Percentiles rank a stretch among this genome's conserved stretches.
Evolutionary conservation across 2,888 invertebrate genomes (phyloP).

Genomic region (Tachina lurida): DNA sequence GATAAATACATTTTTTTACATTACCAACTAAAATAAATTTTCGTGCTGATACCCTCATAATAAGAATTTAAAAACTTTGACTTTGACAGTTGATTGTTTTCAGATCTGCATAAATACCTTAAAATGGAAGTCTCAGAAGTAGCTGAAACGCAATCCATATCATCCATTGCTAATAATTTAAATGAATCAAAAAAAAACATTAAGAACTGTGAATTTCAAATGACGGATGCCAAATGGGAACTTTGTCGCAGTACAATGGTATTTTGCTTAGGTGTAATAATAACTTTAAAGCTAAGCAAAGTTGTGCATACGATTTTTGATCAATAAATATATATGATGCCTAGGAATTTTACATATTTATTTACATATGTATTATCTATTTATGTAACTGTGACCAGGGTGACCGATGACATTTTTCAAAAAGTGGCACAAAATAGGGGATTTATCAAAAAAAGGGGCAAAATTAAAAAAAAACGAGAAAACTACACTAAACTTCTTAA

Average conservation of each 20-base stretch:
- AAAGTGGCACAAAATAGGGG: no score
- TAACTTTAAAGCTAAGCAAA: constrained; percentile 35
- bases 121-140: constrained; percentile 15
- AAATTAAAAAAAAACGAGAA: no score
- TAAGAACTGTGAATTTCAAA: constrained; percentile 53
- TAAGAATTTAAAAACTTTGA: not conserved
- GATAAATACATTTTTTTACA: no score
- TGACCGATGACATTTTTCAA: no score
- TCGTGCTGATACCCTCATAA: no score
- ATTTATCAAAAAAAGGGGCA: no score
- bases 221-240: constrained; percentile 61
- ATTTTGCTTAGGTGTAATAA: constrained; percentile 48
- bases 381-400: no score
- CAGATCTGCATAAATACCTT: not conserved
- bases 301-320: constrained; percentile 47
- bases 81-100: not conserved
- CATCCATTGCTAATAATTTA: constrained; percentile 32
- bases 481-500: no score
- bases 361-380: no score
- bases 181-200: constrained; percentile 14
- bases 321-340: not conserved
- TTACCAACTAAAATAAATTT: no score
- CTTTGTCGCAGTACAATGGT: constrained; percentile 49
- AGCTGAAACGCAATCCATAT: constrained; percentile 3
- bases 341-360: not conserved